Conservation (phyloP, 2,888 invertebrate genomes). For the Malthinus flaveolus region DNA sequence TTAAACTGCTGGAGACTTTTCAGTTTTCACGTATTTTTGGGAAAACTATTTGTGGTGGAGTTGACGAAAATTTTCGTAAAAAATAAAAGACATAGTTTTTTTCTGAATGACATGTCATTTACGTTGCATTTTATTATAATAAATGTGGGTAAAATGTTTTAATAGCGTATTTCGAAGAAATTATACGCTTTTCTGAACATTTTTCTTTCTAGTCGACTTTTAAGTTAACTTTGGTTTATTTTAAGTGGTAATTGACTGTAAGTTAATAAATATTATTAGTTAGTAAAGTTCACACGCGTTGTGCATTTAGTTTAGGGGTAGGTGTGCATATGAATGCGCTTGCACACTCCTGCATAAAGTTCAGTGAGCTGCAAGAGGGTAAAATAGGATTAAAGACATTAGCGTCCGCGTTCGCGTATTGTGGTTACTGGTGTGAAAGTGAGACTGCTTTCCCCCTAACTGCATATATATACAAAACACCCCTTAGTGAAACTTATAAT, state of each 20-base stretch:
- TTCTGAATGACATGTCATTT: slow-evolving; percentile 19
- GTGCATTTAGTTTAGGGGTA: slow-evolving; percentile 32
- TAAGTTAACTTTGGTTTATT: neutral
- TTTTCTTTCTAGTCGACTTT: neutral
- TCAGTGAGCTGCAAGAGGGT: slow-evolving; percentile 34
- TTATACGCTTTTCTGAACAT: slow-evolving; percentile 3
- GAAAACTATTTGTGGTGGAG: slow-evolving; percentile 2
- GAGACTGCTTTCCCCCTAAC: slow-evolving; percentile 43
- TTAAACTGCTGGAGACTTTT: neutral
- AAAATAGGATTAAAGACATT: slow-evolving; percentile 45
- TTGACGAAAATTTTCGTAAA: neutral
- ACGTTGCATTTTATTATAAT: slow-evolving; percentile 19
- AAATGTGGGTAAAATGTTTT: slow-evolving; percentile 22
- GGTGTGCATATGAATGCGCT: slow-evolving; percentile 32
- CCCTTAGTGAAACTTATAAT: slow-evolving; percentile 11
- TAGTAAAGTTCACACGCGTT: slow-evolving; percentile 29
- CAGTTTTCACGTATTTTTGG: neutral
- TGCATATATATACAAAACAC: slow-evolving; percentile 19
- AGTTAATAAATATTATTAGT: slow-evolving; percentile 31
- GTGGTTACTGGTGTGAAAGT: slow-evolving; percentile 58
- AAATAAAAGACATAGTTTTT: slow-evolving; percentile 17
- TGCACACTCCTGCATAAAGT: slow-evolving; percentile 32
- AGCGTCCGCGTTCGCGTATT: slow-evolving; percentile 50
- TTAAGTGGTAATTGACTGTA: slow-evolving; percentile 26
- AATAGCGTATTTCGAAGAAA: slow-evolving; percentile 15